Conservation (phyloP, 2,113 vertebrate genomes). For the Ariopsis seemanni region DNA sequence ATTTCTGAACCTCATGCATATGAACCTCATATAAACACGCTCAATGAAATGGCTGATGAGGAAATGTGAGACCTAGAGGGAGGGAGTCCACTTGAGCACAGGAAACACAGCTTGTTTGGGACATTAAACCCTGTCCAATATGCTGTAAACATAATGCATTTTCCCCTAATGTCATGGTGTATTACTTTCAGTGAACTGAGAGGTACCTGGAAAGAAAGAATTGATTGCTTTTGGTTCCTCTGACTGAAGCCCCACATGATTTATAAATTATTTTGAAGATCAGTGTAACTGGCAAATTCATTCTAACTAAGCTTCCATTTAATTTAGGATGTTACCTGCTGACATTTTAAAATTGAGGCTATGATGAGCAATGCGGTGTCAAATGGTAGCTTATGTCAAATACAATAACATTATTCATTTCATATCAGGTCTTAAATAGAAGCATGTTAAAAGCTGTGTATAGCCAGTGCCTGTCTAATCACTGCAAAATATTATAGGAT, state of each 20-base stretch:
- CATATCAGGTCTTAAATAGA: slow-evolving; percentile 33
- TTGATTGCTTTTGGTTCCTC: not conserved
- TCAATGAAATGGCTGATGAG: slow-evolving; percentile 8
- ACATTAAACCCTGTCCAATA: not conserved
- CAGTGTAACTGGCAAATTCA: not conserved
- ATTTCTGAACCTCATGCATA: slow-evolving; percentile 28
- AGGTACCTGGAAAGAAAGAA: slow-evolving; percentile 9
- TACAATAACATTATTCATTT: slow-evolving; percentile 22
- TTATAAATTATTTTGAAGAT: slow-evolving; percentile 22
- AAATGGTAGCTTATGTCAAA: slow-evolving; percentile 29
- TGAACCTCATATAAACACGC: slow-evolving; percentile 30
- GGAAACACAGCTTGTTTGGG: slow-evolving; percentile 13
- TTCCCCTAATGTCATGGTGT: not conserved
- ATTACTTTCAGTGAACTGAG: not conserved
- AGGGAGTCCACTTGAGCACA: not conserved
- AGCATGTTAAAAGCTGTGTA: slow-evolving; percentile 34
- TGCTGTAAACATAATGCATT: slow-evolving; percentile 16
- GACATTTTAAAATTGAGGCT: slow-evolving; percentile 28
- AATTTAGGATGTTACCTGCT: slow-evolving; percentile 13
- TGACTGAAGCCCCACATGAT: slow-evolving; percentile 10
- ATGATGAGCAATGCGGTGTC: slow-evolving; percentile 6
- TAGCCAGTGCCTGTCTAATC: slow-evolving; percentile 34
- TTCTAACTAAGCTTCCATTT: slow-evolving; percentile 7
- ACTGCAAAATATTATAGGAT: slow-evolving; percentile 33
- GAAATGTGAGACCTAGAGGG: slow-evolving; percentile 21